Percentiles rank a stretch among this genome's conserved stretches.
phyloP scores from a whole-genome alignment of 2,113 vertebrate species.

The Mormoops blainvillei region DNA sequence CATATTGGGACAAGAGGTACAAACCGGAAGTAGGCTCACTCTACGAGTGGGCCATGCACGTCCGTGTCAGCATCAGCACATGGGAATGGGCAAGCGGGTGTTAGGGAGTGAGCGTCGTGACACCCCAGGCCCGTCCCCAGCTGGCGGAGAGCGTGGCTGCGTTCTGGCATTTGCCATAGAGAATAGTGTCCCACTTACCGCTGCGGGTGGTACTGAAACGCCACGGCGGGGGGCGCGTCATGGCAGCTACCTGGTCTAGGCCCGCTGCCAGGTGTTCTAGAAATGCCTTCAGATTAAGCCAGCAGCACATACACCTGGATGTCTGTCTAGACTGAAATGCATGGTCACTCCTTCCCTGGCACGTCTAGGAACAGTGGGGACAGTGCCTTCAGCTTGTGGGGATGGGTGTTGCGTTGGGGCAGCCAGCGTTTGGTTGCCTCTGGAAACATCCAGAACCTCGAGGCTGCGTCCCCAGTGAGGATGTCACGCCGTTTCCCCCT shows the following conservation, averaged over 20 bases:
- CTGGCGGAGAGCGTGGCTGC: rapidly evolving
- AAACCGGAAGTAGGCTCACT: not conserved
- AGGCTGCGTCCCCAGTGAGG: rapidly evolving
- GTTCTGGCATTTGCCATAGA: not conserved
- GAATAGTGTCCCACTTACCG: rapidly evolving
- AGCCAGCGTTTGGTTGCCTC: rapidly evolving
- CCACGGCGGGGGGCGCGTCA: rapidly evolving
- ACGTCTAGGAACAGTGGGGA: not conserved
- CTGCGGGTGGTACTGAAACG: rapidly evolving
- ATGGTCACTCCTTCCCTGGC: not conserved
- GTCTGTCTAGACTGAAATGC: not conserved
- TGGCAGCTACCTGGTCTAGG: not conserved
- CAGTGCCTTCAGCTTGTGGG: rapidly evolving
- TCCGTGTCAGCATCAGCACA: not conserved
- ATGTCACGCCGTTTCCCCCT: rapidly evolving
- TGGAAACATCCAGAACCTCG: rapidly evolving
- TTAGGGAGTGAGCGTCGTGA: rapidly evolving
- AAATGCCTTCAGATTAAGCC: not conserved
- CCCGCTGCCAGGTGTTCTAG: not conserved
- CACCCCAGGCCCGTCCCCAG: rapidly evolving
- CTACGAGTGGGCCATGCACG: rapidly evolving
- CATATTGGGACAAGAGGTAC: too few relatives aligned
- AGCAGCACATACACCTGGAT: too few relatives aligned
- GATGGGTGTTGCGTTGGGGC: rapidly evolving
- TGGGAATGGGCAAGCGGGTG: not conserved